phyloP scores from a whole-genome alignment of 2,888 invertebrate genomes.

The Caenorhabditis plicata region DNA sequence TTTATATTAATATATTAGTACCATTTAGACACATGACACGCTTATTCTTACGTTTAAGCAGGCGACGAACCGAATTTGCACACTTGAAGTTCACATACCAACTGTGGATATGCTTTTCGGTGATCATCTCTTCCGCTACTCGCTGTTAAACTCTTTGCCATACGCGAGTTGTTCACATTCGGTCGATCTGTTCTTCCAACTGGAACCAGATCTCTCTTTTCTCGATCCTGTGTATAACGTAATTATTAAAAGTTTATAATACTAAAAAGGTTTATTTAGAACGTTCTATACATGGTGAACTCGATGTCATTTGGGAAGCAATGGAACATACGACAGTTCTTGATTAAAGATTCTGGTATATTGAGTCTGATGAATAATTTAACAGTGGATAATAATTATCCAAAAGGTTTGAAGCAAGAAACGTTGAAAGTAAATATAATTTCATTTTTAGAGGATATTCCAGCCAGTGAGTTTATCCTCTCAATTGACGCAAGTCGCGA shows the following conservation, averaged over 20 bases:
- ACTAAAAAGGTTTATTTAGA: conserved; percentile 2
- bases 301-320: conserved; percentile 39
- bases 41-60: conserved; percentile 35
- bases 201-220: conserved; percentile 46
- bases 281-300: conserved; percentile 58
- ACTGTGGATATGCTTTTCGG: conserved; percentile 42
- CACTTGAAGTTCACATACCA: conserved; percentile 56
- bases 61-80: conserved; percentile 52
- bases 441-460: conserved; percentile 11
- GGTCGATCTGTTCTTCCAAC: conserved; percentile 18
- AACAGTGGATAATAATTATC: conserved; percentile 31
- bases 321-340: conserved; percentile 53
- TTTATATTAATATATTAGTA: not conserved
- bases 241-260: not conserved
- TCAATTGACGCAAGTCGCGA: conserved; percentile 44
- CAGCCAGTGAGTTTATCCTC: conserved; percentile 43
- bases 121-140: conserved; percentile 48
- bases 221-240: conserved; percentile 39
- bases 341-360: conserved; percentile 39
- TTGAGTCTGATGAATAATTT: conserved; percentile 45
- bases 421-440: not conserved
- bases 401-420: not conserved
- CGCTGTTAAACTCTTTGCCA: conserved; percentile 46
- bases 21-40: conserved; percentile 29
- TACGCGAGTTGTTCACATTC: conserved; percentile 55